A percentile compares a stretch with the other conserved stretches of the same genome.
Evolutionary conservation across 1,140 invertebrate species (phyloP).

Genomic region (Bombus haemorrhoidalis): DNA sequence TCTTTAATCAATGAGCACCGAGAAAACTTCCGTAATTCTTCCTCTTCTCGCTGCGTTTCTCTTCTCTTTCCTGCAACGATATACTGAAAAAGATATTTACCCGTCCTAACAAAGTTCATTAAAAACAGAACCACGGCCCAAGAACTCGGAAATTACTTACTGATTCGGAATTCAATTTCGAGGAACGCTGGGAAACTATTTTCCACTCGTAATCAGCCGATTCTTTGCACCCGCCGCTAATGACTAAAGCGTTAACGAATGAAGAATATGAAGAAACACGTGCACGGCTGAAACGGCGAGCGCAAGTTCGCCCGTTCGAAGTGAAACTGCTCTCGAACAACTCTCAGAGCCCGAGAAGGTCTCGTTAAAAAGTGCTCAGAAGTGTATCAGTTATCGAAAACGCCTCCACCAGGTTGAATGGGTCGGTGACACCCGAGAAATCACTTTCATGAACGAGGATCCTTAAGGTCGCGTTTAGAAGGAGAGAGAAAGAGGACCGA

Average conservation of each 20-base stretch:
- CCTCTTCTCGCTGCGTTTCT: not conserved
- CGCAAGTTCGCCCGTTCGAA: not conserved
- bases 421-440: constrained; percentile 2
- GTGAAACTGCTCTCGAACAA: not conserved
- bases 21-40: constrained; percentile 5
- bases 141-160: too few species aligned
- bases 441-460: constrained; percentile 22
- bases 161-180: too few species aligned
- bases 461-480: not conserved
- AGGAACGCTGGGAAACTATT: too few species aligned
- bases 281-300: not conserved
- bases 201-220: too few species aligned
- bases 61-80: not conserved
- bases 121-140: too few species aligned
- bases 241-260: not conserved
- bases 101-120: too few species aligned
- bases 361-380: constrained; percentile 23
- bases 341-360: not conserved
- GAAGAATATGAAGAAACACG: constrained; percentile 2
- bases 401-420: not conserved
- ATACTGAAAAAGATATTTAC: constrained; percentile 7
- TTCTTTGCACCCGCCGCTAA: not conserved
- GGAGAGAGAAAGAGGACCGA: not conserved
- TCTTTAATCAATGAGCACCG: constrained; percentile 15
- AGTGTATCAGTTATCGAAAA: constrained; percentile 31